Evolutionary conservation across 2,797 vertebrate genomes (phyloP).

Genomic region (Tragopan temminckii): DNA sequence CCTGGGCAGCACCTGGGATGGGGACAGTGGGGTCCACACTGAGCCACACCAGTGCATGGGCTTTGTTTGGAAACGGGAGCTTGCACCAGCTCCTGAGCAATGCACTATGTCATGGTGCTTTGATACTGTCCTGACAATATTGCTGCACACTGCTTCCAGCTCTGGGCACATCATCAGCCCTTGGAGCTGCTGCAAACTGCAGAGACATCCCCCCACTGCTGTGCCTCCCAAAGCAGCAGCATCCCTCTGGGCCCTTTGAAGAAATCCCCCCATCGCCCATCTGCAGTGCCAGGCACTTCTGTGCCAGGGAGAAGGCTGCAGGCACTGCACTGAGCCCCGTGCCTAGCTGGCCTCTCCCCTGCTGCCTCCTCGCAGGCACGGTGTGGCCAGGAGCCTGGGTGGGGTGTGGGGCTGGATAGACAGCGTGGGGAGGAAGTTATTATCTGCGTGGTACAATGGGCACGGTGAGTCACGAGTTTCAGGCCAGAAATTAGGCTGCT

Average conservation of each 20-base stretch:
- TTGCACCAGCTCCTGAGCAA: not conserved
- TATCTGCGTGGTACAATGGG: conserved; percentile 19
- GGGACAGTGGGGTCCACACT: no score
- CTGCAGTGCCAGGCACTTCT: not conserved
- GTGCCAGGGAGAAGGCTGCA: not conserved
- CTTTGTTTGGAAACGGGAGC: not conserved
- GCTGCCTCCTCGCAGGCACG: not conserved
- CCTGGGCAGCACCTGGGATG: not conserved
- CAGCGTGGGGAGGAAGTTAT: conserved; percentile 54
- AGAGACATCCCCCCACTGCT: not conserved
- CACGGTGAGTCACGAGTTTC: conserved; percentile 40
- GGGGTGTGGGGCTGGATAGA: conserved; percentile 39
- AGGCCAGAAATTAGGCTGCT: conserved; percentile 56
- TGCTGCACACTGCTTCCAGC: not conserved
- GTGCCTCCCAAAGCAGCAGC: not conserved
- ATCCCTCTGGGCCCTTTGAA: not conserved
- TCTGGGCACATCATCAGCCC: not conserved
- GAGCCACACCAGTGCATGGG: not conserved
- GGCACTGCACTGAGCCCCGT: not conserved
- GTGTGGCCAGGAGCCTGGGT: not conserved
- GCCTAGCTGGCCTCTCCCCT: not conserved
- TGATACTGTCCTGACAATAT: not conserved
- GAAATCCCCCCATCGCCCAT: not conserved
- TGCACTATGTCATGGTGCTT: not conserved
- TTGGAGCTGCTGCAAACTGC: not conserved